Conservation (phyloP, 1,140 invertebrate genomes). For the Drosophila erecta region DNA sequence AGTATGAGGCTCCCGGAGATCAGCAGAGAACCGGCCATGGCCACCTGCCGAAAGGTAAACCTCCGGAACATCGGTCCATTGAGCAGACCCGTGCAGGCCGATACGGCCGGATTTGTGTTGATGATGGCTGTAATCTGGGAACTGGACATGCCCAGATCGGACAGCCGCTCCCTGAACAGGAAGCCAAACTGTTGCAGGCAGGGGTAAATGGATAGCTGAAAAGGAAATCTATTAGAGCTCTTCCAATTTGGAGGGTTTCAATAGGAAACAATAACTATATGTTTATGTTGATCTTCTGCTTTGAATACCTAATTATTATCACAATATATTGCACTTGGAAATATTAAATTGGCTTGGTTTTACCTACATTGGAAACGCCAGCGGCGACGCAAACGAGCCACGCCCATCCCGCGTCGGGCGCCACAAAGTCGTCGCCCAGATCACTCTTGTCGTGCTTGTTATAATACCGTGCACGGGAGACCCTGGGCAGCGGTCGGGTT, state of each 20-base stretch:
- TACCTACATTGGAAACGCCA: conserved; percentile 80
- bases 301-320: too few relatives aligned
- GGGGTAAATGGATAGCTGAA: conserved; percentile 87
- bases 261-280: too few relatives aligned
- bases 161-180: conserved; percentile 87
- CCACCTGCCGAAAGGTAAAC: conserved; percentile 88
- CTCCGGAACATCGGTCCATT: conserved; percentile 88
- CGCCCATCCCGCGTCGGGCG: conserved; percentile 83
- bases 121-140: conserved; percentile 88
- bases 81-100: conserved; percentile 87
- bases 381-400: conserved; percentile 83
- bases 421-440: conserved; percentile 77
- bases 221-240: not conserved
- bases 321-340: too few relatives aligned
- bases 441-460: conserved; percentile 75
- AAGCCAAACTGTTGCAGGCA: conserved; percentile 89
- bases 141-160: conserved; percentile 86
- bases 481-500: conserved; percentile 52
- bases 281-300: too few relatives aligned
- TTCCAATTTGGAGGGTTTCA: not conserved
- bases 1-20: conserved; percentile 86
- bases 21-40: conserved; percentile 86
- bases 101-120: conserved; percentile 88
- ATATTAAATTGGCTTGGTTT: not conserved
- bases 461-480: conserved; percentile 37